Evolutionary conservation across 2,888 invertebrate species (phyloP).

Genomic region (Beris morrisii): DNA sequence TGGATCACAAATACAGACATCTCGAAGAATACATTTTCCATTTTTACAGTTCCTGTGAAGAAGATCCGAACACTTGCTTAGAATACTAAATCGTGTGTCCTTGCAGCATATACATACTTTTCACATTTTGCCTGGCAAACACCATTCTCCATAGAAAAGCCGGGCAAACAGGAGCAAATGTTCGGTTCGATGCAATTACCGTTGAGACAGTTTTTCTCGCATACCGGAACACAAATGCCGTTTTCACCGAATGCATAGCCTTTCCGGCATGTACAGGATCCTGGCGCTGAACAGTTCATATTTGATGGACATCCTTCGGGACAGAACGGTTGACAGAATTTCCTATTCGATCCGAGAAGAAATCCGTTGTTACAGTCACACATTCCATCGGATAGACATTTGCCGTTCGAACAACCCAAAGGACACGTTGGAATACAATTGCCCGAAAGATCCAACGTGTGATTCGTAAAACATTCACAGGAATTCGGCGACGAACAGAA

Average conservation of each 20-base stretch:
- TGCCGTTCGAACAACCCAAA: constrained; percentile 64
- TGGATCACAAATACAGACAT: constrained; percentile 27
- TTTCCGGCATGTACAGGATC: constrained; percentile 47
- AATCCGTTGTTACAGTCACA: constrained; percentile 65
- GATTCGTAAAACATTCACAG: neutral
- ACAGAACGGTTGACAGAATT: constrained; percentile 62
- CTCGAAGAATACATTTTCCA: constrained; percentile 27
- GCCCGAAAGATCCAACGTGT: constrained; percentile 40
- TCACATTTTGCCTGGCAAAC: constrained; percentile 42
- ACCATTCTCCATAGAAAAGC: constrained; percentile 40
- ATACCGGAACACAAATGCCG: constrained; percentile 32
- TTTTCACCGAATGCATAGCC: neutral
- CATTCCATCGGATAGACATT: constrained; percentile 59
- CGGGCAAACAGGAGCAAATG: constrained; percentile 46
- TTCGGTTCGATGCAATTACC: constrained; percentile 46
- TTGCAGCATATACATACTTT: constrained; percentile 16
- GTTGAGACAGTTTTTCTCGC: constrained; percentile 41
- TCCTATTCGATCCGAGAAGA: constrained; percentile 57
- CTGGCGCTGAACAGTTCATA: constrained; percentile 53
- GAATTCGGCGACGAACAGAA: neutral
- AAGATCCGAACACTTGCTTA: neutral
- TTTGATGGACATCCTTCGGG: constrained; percentile 57
- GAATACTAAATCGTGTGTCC: neutral
- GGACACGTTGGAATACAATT: constrained; percentile 64
- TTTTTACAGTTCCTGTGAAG: constrained; percentile 21